Conservation (phyloP, 2,888 invertebrate genomes). For the Stictocephala bisonia region DNA sequence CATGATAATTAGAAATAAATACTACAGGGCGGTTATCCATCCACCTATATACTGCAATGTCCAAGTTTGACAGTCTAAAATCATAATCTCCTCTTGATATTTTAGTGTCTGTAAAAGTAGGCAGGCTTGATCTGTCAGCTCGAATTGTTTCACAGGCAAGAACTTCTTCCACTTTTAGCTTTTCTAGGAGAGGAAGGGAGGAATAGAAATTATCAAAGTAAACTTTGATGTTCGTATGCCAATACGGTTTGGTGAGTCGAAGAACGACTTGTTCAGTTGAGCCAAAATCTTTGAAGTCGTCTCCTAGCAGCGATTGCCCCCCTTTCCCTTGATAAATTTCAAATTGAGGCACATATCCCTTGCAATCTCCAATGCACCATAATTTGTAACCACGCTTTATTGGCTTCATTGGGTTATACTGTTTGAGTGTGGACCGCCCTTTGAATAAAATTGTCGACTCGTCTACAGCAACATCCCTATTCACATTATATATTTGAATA, state of each 20-base stretch:
- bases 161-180: conserved; percentile 11
- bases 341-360: conserved; percentile 42
- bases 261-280: conserved; percentile 38
- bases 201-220: conserved; percentile 36
- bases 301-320: not conserved
- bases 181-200: conserved; percentile 34
- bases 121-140: not conserved
- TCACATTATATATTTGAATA: conserved; percentile 45
- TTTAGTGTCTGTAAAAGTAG: not conserved
- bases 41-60: conserved; percentile 19
- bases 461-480: conserved; percentile 40
- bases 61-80: not conserved
- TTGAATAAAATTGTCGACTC: conserved; percentile 48
- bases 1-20: conserved; percentile 30
- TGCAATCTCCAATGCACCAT: conserved; percentile 46
- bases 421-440: conserved; percentile 37
- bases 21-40: conserved; percentile 26
- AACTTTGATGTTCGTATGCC: not conserved
- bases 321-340: conserved; percentile 48
- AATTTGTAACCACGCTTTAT: conserved; percentile 43
- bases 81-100: conserved; percentile 22
- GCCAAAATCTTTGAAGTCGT: conserved; percentile 2
- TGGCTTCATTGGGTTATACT: conserved; percentile 41
- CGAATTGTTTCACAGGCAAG: conserved; percentile 27
- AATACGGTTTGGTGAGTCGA: conserved; percentile 7